Evolutionary conservation across 2,888 invertebrate genomes (phyloP), one percentile per base, ranked within the genome.

Genomic region (Hemistola chrysoprasaria): DNA sequence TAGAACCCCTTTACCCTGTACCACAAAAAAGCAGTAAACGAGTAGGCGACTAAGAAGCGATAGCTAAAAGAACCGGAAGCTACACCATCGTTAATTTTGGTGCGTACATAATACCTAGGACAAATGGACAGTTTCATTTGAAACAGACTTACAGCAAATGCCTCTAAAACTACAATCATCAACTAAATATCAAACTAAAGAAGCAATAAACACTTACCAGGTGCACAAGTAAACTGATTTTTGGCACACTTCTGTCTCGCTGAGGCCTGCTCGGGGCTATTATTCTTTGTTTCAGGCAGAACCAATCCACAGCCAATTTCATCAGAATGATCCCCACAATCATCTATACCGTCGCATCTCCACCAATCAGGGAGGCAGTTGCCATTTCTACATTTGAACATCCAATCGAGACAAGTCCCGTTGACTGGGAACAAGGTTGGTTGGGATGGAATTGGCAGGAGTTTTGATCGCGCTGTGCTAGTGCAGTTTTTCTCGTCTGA

Each of bases 281-380:
- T 43, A 1, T 71, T 59, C n/a, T 70, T 65, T 9, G 63, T 46
- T 33, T 72, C 65, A 3, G 71, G 62, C 51, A 62, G 35, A 34
- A 65, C 43, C 22, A 66, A 36, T 6, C 78, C 83, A 45, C 92
- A 94, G 0, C 93, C 93, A 0, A 90, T 51, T 66, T 96, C 96
- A 62, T 96, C 95, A 0, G 93, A 93, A 24, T 90, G 89, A 53
- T 95, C 95, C 0, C 92, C 93, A 53, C 95, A 95, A 59, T 95
- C 95, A 56, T 93, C 90, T 1, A 94, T 92, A 0, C 79, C 91
- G 62, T 95, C 95, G 64, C 95, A 95, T 50, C 94, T 92, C 95
- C 95, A 95, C 93, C 94, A 94, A 50, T 92, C 92, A 0, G 95
- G 95, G 28, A 95, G 88, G 62, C 95, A 95, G 68, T 92, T 92